These are phyloP conservation scores for Linyphia triangularis DNA, from an alignment of 2,888 invertebrate genomes.

Conservation along the genomic window DNA sequence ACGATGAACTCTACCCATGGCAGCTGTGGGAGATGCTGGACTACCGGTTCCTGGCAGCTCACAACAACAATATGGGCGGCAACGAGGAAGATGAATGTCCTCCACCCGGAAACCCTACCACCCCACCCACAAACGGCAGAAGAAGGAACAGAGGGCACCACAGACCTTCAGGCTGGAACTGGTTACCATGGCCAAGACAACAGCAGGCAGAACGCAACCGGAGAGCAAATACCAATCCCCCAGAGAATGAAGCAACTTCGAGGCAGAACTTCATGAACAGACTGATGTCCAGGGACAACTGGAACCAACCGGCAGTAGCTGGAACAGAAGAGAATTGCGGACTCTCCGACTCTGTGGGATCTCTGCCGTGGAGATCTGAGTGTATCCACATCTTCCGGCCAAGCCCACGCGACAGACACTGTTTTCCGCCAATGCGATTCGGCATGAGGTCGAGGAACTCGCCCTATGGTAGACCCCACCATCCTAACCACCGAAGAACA, in stretches of 20 bases:
- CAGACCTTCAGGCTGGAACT: constrained; percentile 68
- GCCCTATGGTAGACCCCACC: constrained; percentile 44
- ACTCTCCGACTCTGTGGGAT: constrained; percentile 38
- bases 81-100: constrained; percentile 25
- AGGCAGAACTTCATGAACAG: constrained; percentile 63
- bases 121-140: neutral
- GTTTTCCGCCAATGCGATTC: constrained; percentile 52
- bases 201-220: constrained; percentile 17
- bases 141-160: neutral
- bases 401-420: constrained; percentile 26
- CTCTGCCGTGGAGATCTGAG: constrained; percentile 71
- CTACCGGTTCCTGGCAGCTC: constrained; percentile 79
- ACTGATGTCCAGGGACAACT: constrained; percentile 65
- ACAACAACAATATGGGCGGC: constrained; percentile 14
- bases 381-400: constrained; percentile 73
- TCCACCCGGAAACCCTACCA: neutral
- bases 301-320: constrained; percentile 48
- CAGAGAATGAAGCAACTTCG: neutral
- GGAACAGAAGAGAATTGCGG: constrained; percentile 23
- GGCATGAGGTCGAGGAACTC: constrained; percentile 55
- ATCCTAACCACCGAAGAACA: constrained; percentile 67
- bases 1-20: constrained; percentile 84
- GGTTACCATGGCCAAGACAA: constrained; percentile 72
- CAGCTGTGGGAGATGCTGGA: constrained; percentile 83
- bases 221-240: neutral